Evolutionary conservation across 2,797 vertebrate species (phyloP), one percentile per base, ranked within the genome.

Genomic region (Paedocypris micromegethes): DNA sequence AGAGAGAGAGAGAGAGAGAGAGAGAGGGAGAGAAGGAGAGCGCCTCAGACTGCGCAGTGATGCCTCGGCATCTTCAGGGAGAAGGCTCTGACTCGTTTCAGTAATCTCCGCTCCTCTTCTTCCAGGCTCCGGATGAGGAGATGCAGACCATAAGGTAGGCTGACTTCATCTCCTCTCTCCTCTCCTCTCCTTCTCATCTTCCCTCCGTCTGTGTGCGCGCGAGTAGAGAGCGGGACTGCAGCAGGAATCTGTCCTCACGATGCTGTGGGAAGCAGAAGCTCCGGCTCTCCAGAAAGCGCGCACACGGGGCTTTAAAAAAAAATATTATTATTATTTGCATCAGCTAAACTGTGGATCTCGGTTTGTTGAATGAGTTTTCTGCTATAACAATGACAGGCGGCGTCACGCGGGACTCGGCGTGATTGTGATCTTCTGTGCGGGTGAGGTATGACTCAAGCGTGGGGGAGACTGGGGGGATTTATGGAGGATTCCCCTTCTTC

Each of bases 121-220:
- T 89, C 81, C 87, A 97, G 93, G 91, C 92, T 88, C 90, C 91
- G 83, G 91, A 90, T 47, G 90, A 91, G 83, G 91, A 94, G 81
- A 92, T 93, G 92, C 91, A 92, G 67, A 73, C 78, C 59, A 92
- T 96, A 90, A 96, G 94, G 95, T 97, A 88, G 91, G 93, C 59
- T 23, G 48, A 50, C 73, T 77, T 44, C n/a, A 23, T 7, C 52
- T 40, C 50, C 39, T 40, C 45, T 58, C 77, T 78, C 81, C 63
- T 80, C 83, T 82, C 69, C 8, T 45, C n/a, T 9, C 58, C 3
- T 44, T 56, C 38, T 39, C 45, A 49, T 44, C 49, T 59, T 48
- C 50, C 37, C 44, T 65, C 56, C 38, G 23, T 63, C 9, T 41
- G 41, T 3, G 9, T 41, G 40, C 42, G 51, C 44, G 41, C 66